Conservation (phyloP, 2,797 vertebrate species). For the Merluccius polli region DNA sequence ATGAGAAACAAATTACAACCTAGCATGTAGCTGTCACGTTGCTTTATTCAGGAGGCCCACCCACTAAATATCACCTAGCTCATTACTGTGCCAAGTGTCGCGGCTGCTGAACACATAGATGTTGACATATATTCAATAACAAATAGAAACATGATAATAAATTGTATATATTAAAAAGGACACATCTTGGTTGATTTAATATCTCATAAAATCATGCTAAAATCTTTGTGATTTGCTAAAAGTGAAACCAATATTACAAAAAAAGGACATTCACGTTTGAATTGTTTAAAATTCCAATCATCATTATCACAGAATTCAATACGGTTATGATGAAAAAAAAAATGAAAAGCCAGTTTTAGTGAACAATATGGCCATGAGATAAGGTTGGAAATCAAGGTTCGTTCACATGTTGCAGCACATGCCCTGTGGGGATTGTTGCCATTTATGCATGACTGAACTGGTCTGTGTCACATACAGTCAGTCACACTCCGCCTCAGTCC, state of each 20-base stretch:
- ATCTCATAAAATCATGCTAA: too few relatives aligned
- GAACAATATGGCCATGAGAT: slow-evolving; percentile 42
- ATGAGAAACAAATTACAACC: slow-evolving; percentile 71
- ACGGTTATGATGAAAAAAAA: too few relatives aligned
- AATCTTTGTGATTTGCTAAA: not conserved
- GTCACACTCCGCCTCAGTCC: slow-evolving; percentile 39
- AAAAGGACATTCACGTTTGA: not conserved
- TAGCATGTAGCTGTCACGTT: slow-evolving; percentile 69
- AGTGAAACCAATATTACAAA: not conserved
- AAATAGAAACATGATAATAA: not conserved
- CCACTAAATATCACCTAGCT: slow-evolving; percentile 69
- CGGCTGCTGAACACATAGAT: slow-evolving; percentile 40
- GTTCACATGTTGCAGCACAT: slow-evolving; percentile 43
- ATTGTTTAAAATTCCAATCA: not conserved
- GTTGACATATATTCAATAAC: not conserved
- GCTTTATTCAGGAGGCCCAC: slow-evolving; percentile 60
- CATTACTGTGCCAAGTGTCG: slow-evolving; percentile 50
- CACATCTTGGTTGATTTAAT: not conserved
- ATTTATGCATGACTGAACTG: slow-evolving; percentile 67
- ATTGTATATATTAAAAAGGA: slow-evolving; percentile 15
- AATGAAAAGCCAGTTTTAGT: not conserved
- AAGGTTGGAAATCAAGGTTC: slow-evolving; percentile 53
- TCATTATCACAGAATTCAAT: not conserved
- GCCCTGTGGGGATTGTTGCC: slow-evolving; percentile 55
- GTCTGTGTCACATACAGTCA: slow-evolving; percentile 48